phyloP scores from a whole-genome alignment of 2,113 vertebrate species.

The Apteryx mantelli region DNA sequence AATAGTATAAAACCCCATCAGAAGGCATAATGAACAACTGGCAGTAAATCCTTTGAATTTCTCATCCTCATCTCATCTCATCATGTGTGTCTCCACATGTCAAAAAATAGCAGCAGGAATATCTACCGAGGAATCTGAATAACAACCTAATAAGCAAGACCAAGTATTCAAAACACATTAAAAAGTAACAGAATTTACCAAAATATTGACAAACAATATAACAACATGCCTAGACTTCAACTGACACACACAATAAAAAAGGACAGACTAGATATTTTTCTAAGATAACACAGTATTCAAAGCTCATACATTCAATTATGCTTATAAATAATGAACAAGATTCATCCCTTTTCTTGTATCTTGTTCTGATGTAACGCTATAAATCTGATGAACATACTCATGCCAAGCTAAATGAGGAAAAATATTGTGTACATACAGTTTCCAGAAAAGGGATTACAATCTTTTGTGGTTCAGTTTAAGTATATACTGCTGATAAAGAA shows the following conservation, averaged over 20 bases:
- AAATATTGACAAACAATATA: background rate
- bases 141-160: background rate
- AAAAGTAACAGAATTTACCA: background rate
- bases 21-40: background rate
- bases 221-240: background rate
- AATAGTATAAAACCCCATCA: background rate
- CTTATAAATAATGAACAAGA: background rate
- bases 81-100: background rate
- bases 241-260: background rate
- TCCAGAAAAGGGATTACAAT: background rate
- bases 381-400: background rate
- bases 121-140: background rate
- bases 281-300: background rate
- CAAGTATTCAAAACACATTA: background rate
- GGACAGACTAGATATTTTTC: background rate
- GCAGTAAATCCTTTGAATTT: background rate
- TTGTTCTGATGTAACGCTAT: background rate
- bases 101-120: background rate
- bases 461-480: background rate
- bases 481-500: background rate
- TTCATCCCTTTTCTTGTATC: background rate
- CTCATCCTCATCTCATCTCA: background rate
- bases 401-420: background rate
- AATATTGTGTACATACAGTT: background rate
- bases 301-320: background rate